Evolutionary conservation across 1,140 invertebrate genomes (phyloP), one percentile per base, ranked within the genome.

Genomic region (Drosophila eugracilis): DNA sequence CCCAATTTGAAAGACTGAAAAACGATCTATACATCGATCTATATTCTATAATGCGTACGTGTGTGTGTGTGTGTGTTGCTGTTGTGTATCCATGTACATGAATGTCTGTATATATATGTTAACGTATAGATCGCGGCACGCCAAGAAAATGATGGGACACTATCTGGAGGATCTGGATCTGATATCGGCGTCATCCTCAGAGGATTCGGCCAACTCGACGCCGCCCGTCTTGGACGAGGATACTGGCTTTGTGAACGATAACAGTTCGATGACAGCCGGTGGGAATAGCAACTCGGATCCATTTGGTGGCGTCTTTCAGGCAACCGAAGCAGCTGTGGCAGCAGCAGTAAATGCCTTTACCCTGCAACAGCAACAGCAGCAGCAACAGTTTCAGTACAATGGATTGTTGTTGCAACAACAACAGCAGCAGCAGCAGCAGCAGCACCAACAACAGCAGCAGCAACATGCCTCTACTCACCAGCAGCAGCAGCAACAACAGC

Each of bases 231-330:
- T 72, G 39, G 81, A 80, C 36, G 81, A 80, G 54, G 81, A 85
- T 24, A 86, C 81, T 10, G 80, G 80, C 36, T 80, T 85, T n/a
- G 81, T 65, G 19, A 85, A 79, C 37, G 81, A 86, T 39, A 80
- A 17, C 62, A 81, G 49, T 5, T 12, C 14, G 21, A 24, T 30
- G 53, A 10, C 74, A n/a, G 3, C 30, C 55, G 17, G 21, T 63
- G 7, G 19, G 6, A 28, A 32, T 28, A 48, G 28, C 19, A 48
- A 47, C n/a, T 52, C 60, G 10, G 74, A 84, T 17, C 69, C 76
- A 0, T 81, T 81, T 55, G 67, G 78, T 9, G 45, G 75, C 14
- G 53, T 80, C 7, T 74, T 84, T 3, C 76, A 78, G 41, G 76
- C 74, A 34, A 73, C 74, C 21, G 49, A 72, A 17, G 72, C 69